These are phyloP conservation scores for Poeciliopsis paucimaculata DNA, from an alignment of 2,797 vertebrate species.

Conservation along the genomic window DNA sequence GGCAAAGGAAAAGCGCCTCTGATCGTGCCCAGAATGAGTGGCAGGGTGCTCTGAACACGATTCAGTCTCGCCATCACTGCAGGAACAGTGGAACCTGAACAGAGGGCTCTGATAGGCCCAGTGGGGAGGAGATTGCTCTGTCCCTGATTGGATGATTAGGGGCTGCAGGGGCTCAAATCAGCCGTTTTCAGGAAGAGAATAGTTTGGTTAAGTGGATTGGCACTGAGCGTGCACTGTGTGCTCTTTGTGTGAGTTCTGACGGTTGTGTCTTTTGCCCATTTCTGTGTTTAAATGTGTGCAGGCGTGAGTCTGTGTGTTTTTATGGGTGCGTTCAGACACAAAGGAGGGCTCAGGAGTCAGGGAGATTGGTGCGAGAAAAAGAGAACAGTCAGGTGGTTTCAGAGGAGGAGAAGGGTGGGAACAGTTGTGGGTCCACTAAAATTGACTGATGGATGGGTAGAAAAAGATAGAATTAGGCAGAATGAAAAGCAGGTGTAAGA, in stretches of 20 bases:
- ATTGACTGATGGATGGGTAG: slow-evolving; percentile 15
- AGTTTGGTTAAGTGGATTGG: slow-evolving; percentile 90
- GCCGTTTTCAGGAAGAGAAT: slow-evolving; percentile 87
- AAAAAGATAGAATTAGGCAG: background rate
- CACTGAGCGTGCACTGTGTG: slow-evolving; percentile 73
- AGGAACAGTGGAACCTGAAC: slow-evolving; percentile 84
- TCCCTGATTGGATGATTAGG: slow-evolving; percentile 95
- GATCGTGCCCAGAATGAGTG: slow-evolving; percentile 66
- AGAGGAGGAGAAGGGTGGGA: slow-evolving; percentile 6
- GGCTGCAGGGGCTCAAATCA: slow-evolving; percentile 92
- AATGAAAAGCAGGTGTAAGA: background rate
- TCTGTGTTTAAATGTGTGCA: slow-evolving; percentile 43
- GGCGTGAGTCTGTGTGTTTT: slow-evolving; percentile 12
- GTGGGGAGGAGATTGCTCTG: slow-evolving; percentile 90
- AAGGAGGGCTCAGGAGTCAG: slow-evolving; percentile 28
- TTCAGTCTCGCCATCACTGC: slow-evolving; percentile 68
- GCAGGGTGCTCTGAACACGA: slow-evolving; percentile 76
- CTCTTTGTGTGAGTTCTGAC: slow-evolving; percentile 62
- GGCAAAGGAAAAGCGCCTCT: slow-evolving; percentile 55
- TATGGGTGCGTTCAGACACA: slow-evolving; percentile 27
- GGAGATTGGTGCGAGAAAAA: slow-evolving; percentile 37
- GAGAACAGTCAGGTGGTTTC: background rate
- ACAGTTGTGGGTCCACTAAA: slow-evolving; percentile 6
- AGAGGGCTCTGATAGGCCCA: slow-evolving; percentile 84
- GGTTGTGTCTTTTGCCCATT: slow-evolving; percentile 39